Evolutionary conservation across 2,888 invertebrate species (phyloP).

Genomic region (Tenthredo livida): DNA sequence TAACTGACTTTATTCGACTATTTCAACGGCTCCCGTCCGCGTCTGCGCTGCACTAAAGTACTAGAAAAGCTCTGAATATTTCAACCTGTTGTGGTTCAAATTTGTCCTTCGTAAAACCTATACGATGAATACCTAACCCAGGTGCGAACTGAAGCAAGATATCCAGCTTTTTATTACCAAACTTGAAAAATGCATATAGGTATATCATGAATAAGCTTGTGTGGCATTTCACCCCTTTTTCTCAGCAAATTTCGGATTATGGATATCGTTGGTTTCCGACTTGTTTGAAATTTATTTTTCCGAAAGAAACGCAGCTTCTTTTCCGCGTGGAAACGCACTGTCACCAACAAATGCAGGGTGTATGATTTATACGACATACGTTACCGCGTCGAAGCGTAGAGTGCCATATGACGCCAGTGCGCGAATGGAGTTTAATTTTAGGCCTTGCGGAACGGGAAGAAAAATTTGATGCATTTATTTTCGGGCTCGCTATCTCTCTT

Average conservation of each 20-base stretch:
- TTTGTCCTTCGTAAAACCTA: not conserved
- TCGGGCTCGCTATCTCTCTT: not conserved
- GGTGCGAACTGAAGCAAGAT: not conserved
- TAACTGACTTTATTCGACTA: conserved; percentile 36
- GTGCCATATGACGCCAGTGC: conserved; percentile 42
- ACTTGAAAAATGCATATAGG: not conserved
- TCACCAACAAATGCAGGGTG: conserved; percentile 32
- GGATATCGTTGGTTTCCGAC: not conserved
- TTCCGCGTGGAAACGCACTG: conserved; percentile 18
- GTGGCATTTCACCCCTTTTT: not conserved
- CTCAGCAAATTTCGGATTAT: not conserved
- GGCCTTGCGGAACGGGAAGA: conserved; percentile 28
- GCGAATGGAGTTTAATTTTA: conserved; percentile 50
- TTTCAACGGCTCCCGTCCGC: not conserved
- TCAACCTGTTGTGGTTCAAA: conserved; percentile 28
- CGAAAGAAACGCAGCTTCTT: not conserved
- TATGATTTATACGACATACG: conserved; percentile 50
- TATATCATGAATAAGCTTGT: not conserved
- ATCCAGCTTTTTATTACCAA: not conserved
- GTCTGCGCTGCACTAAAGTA: not conserved
- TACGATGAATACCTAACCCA: not conserved
- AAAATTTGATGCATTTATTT: conserved; percentile 49
- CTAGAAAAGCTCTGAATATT: conserved; percentile 43
- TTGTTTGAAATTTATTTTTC: not conserved
- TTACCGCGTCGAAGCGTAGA: conserved; percentile 46